Evolutionary conservation across 2,888 invertebrate species (phyloP).

Genomic region (Brachyopa scutellaris): DNA sequence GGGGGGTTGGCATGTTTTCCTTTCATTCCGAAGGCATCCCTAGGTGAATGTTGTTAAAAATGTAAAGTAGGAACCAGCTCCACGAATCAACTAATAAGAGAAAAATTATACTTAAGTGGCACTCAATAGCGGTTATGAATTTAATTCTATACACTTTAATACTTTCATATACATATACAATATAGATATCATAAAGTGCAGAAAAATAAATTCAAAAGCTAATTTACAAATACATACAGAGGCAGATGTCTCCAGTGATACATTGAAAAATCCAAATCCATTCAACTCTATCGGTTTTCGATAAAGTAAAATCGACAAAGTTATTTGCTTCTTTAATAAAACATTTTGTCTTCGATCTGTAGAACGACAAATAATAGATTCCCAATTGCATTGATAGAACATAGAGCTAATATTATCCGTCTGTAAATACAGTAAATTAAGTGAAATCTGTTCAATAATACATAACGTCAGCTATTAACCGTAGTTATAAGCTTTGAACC

Average conservation of each 20-base stretch:
- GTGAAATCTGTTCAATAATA: background rate
- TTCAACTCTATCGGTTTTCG: conserved; percentile 66
- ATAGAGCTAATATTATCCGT: conserved; percentile 73
- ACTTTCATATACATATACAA: too few species aligned
- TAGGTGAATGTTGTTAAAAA: conserved; percentile 73
- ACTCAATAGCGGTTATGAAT: too few species aligned
- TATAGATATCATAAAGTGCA: too few species aligned
- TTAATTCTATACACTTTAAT: too few species aligned
- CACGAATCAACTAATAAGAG: conserved; percentile 70
- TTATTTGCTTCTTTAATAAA: conserved; percentile 72
- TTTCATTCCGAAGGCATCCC: too few species aligned
- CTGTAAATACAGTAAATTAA: conserved; percentile 20
- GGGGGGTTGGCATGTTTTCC: too few species aligned
- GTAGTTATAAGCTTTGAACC: conserved; percentile 72
- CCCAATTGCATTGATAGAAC: conserved; percentile 74
- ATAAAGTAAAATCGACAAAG: conserved; percentile 69
- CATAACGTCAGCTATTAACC: conserved; percentile 35
- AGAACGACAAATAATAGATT: conserved; percentile 63
- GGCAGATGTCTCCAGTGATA: conserved; percentile 69
- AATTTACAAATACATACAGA: conserved; percentile 59
- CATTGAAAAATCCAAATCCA: conserved; percentile 72
- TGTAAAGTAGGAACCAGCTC: conserved; percentile 74
- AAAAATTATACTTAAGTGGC: background rate
- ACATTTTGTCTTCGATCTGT: conserved; percentile 55
- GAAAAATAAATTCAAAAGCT: background rate